Conservation (phyloP, 2,888 invertebrate species). For the Cataglyphis albicans region DNA sequence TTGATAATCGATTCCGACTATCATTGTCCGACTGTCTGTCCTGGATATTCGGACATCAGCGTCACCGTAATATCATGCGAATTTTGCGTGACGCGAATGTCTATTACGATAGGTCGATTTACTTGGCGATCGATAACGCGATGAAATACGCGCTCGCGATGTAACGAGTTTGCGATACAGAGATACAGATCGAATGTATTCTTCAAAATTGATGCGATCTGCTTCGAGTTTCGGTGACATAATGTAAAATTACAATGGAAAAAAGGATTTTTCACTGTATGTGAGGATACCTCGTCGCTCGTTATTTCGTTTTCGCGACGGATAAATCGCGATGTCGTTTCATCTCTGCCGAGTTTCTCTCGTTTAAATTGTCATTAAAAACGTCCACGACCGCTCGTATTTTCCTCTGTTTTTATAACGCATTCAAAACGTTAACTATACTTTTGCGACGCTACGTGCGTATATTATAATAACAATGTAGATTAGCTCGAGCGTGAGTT, state of each 20-base stretch:
- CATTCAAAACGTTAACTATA: conserved; percentile 42
- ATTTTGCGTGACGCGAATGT: conserved; percentile 46
- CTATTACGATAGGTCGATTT: conserved; percentile 17
- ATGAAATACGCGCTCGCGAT: neutral
- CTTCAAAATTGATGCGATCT: neutral
- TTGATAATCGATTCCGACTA: conserved; percentile 42
- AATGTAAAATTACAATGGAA: too few species aligned
- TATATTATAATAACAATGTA: conserved; percentile 50
- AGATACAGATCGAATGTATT: neutral
- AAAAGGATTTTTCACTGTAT: neutral
- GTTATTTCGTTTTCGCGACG: neutral
- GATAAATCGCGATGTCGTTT: neutral
- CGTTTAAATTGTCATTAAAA: neutral
- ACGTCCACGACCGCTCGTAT: neutral
- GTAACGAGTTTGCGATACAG: conserved; percentile 24
- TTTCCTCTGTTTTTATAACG: neutral
- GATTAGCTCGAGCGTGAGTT: conserved; percentile 43
- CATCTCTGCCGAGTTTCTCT: neutral
- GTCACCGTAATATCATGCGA: conserved; percentile 28
- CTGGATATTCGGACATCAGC: conserved; percentile 29
- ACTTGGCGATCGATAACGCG: neutral
- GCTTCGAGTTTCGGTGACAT: neutral
- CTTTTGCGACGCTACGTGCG: conserved; percentile 21
- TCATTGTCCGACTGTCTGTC: neutral
- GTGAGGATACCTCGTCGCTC: neutral